Conservation (phyloP, 2,797 vertebrate species). For the Phalanger gymnotis region DNA sequence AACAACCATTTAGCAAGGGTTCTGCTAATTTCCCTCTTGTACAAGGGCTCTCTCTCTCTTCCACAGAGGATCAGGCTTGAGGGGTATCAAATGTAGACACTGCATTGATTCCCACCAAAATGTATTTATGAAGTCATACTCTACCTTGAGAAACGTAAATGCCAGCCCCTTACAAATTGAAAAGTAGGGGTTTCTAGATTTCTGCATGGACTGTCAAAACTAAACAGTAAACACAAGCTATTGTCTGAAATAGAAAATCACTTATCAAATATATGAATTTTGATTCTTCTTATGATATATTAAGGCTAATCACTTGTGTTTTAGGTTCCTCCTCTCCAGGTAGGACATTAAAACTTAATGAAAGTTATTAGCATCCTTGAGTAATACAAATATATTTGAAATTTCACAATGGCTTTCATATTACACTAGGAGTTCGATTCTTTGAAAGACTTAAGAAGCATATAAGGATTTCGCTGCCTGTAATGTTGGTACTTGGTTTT, state of each 20-base stretch:
- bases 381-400: background rate
- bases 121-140: background rate
- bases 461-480: background rate
- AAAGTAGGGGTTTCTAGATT: background rate
- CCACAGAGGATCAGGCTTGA: conserved; percentile 13
- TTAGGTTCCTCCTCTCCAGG: background rate
- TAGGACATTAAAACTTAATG: no score
- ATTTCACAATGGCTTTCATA: background rate
- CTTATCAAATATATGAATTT: background rate
- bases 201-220: background rate
- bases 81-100: background rate
- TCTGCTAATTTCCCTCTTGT: conserved; percentile 64
- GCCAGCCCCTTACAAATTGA: background rate
- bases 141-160: background rate
- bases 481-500: background rate
- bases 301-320: background rate
- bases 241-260: background rate
- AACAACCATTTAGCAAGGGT: conserved; percentile 67
- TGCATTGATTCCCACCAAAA: background rate
- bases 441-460: background rate
- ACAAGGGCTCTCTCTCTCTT: conserved; percentile 14
- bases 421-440: background rate
- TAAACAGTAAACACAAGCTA: background rate
- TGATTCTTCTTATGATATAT: background rate
- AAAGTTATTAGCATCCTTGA: background rate